These are phyloP conservation scores for Sylvilagus bachmani DNA, from an alignment of 2,113 vertebrate species.

Conservation along the genomic window DNA sequence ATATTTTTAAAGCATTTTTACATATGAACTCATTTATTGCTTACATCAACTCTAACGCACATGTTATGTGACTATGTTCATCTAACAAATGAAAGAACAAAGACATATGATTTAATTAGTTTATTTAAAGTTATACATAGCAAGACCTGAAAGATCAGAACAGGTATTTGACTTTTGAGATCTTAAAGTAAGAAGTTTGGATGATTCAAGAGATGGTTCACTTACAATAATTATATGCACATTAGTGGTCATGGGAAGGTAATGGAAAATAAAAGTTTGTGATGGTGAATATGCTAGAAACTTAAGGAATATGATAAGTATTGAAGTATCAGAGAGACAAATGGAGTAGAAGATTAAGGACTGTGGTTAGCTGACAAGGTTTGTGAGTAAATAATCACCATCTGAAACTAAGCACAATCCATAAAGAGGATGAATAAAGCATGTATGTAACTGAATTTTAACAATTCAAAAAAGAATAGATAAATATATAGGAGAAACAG, in stretches of 20 bases:
- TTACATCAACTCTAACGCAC: background rate
- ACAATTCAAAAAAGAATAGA: background rate
- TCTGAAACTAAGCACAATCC: background rate
- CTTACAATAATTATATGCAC: background rate
- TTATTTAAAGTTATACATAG: background rate
- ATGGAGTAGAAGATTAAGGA: background rate
- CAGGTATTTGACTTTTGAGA: background rate
- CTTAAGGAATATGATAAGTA: background rate
- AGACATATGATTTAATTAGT: background rate
- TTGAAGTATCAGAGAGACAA: background rate
- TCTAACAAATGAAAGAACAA: background rate
- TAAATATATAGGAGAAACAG: background rate
- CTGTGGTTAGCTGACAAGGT: background rate
- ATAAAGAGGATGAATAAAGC: background rate
- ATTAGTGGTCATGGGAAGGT: background rate
- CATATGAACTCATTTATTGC: background rate
- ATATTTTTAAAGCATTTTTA: background rate
- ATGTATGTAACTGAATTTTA: background rate
- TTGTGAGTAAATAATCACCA: background rate
- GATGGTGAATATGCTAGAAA: background rate
- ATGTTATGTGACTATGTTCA: background rate
- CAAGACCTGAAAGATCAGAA: background rate
- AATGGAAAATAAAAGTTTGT: background rate
- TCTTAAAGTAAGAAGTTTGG: background rate
- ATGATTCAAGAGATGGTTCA: background rate